A percentile compares a stretch with the other conserved stretches of the same genome.
Evolutionary conservation across 2,113 vertebrate genomes (phyloP).

Genomic region (Poeciliopsis turrubarensis): DNA sequence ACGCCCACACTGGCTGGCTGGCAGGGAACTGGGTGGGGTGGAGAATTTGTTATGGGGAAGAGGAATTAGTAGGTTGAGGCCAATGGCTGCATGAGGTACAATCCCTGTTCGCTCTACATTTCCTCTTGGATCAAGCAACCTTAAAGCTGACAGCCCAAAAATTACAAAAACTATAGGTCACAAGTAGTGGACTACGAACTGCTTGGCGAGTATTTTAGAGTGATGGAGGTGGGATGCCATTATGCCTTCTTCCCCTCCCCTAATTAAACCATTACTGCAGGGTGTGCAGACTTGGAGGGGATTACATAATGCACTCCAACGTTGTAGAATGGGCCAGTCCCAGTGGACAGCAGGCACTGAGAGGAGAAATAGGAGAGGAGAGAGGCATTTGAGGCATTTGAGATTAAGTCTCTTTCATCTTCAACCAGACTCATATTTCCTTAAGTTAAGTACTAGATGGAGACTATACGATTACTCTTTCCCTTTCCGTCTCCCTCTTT

Average conservation of each 20-base stretch:
- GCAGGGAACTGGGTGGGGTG: slow-evolving; percentile 55
- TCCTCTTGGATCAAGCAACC: slow-evolving; percentile 43
- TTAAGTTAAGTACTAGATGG: slow-evolving; percentile 78
- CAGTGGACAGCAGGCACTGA: slow-evolving; percentile 64
- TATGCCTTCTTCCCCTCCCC: slow-evolving; percentile 51
- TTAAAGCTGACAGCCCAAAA: slow-evolving; percentile 41
- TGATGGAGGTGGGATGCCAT: slow-evolving; percentile 59
- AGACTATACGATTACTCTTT: slow-evolving; percentile 68
- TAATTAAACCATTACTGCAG: slow-evolving; percentile 77
- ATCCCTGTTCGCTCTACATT: slow-evolving; percentile 42
- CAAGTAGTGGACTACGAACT: slow-evolving; percentile 24
- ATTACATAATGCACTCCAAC: slow-evolving; percentile 78
- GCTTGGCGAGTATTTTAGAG: slow-evolving; percentile 45
- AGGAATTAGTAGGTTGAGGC: slow-evolving; percentile 43
- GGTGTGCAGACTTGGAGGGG: slow-evolving; percentile 66
- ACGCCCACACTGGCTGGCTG: slow-evolving; percentile 60
- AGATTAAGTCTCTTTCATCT: slow-evolving; percentile 83
- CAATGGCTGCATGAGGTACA: slow-evolving; percentile 41
- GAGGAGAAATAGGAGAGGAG: slow-evolving; percentile 58
- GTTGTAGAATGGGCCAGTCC: slow-evolving; percentile 71
- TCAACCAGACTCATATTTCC: slow-evolving; percentile 79
- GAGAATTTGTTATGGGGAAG: slow-evolving; percentile 35
- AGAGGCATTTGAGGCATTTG: slow-evolving; percentile 70
- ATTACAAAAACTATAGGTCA: slow-evolving; percentile 23
- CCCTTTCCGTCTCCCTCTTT: slow-evolving; percentile 48